Percentiles rank a stretch among this genome's conserved stretches.
Conservation (phyloP, 2,888 invertebrate genomes). For the Cenopis cana region DNA sequence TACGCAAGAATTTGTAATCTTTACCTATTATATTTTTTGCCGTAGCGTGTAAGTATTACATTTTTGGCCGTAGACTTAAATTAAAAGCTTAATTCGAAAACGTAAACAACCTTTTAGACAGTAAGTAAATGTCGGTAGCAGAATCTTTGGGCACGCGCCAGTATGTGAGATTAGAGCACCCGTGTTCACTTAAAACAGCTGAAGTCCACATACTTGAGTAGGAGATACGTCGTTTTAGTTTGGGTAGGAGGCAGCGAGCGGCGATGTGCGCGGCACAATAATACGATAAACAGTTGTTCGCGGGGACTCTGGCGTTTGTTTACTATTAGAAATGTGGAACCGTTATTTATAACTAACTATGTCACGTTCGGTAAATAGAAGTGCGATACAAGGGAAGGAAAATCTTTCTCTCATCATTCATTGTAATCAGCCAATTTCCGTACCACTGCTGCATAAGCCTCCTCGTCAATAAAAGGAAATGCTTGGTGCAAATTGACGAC, state of each 20-base stretch:
- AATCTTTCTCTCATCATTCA: background rate
- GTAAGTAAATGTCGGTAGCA: constrained; percentile 16
- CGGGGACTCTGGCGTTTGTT: constrained; percentile 54
- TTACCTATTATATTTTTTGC: background rate
- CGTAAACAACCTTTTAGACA: constrained; percentile 13
- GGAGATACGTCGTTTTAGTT: background rate
- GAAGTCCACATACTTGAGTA: background rate
- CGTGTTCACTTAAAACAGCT: background rate
- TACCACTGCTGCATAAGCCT: background rate
- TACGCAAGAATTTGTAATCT: no score
- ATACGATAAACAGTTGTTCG: constrained; percentile 43
- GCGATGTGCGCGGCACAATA: constrained; percentile 36
- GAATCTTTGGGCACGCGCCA: constrained; percentile 36
- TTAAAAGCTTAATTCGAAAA: constrained; percentile 14
- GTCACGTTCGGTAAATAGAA: constrained; percentile 4
- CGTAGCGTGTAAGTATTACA: no score
- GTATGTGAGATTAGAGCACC: constrained; percentile 11
- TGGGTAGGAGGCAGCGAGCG: constrained; percentile 2
- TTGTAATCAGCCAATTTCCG: background rate
- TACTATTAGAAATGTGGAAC: constrained; percentile 56
- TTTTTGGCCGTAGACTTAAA: background rate
- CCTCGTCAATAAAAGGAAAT: background rate
- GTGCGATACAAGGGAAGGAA: constrained; percentile 7
- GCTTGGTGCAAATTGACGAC: background rate
- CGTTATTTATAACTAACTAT: constrained; percentile 38